A percentile compares a stretch with the other conserved stretches of the same genome.
These are phyloP conservation scores for Bursaphelenchus okinawaensis DNA, from an alignment of 2,888 invertebrate species.

Conservation along the genomic window DNA sequence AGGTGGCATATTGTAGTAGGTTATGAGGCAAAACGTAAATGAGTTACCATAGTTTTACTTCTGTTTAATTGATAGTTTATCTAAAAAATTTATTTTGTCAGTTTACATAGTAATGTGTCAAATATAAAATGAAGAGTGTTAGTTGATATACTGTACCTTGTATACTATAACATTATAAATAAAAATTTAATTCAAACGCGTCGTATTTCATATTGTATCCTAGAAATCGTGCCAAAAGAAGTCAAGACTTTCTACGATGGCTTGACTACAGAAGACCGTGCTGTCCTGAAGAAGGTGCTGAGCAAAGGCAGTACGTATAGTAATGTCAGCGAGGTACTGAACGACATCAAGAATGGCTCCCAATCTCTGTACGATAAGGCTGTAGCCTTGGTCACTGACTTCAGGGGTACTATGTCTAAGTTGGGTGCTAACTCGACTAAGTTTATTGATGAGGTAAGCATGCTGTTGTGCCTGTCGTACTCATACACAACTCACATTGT, in stretches of 20 bases:
- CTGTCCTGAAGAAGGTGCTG: conserved; percentile 31
- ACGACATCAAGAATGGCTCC: conserved; percentile 29
- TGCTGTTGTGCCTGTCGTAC: too few relatives aligned
- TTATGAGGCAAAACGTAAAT: too few relatives aligned
- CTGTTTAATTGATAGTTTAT: too few relatives aligned
- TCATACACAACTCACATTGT: too few relatives aligned
- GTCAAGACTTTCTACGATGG: conserved; percentile 27
- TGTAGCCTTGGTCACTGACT: conserved; percentile 21
- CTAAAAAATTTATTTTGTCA: too few relatives aligned
- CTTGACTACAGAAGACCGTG: conserved; percentile 20
- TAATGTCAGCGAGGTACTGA: conserved; percentile 24
- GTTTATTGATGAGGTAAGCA: conserved; percentile 33
- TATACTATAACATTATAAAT: not conserved
- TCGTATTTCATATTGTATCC: not conserved
- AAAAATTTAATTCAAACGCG: not conserved
- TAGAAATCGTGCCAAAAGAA: conserved; percentile 28
- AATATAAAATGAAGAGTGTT: too few relatives aligned
- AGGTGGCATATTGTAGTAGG: too few relatives aligned
- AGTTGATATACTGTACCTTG: too few relatives aligned
- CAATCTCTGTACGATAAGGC: conserved; percentile 33
- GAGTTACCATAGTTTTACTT: too few relatives aligned
- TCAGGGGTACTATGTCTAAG: conserved; percentile 23
- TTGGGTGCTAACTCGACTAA: conserved; percentile 24
- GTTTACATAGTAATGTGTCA: too few relatives aligned
- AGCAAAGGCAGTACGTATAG: conserved; percentile 24